Evolutionary conservation across 2,797 vertebrate species (phyloP).

Genomic region (Eulemur rubriventer): DNA sequence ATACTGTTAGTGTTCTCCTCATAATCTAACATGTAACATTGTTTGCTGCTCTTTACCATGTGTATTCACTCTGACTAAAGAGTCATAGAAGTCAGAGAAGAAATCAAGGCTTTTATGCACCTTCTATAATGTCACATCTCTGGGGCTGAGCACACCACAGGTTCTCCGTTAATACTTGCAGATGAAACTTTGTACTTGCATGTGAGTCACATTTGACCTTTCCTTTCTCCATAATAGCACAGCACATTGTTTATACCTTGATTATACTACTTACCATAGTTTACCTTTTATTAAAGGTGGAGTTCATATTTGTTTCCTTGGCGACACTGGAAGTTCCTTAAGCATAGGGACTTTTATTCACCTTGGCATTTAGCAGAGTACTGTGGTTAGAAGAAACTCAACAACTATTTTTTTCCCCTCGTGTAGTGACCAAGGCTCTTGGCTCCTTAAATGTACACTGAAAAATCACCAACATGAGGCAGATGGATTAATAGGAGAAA

Average conservation of each 20-base stretch:
- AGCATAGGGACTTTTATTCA: not conserved
- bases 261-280: not conserved
- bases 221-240: not conserved
- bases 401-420: not conserved
- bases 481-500: no score
- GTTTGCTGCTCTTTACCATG: not conserved
- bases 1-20: not conserved
- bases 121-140: not conserved
- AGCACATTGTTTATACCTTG: not conserved
- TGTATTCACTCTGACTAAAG: not conserved
- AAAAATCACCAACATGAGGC: no score
- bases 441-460: no score
- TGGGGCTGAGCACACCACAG: not conserved
- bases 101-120: not conserved
- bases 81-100: not conserved
- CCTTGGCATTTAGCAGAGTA: not conserved
- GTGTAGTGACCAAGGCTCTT: no score
- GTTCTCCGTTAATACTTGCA: not conserved
- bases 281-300: not conserved
- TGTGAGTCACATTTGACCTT: not conserved
- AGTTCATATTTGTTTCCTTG: not conserved
- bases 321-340: not conserved
- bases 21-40: not conserved
- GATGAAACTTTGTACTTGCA: not conserved
- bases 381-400: not conserved